These are phyloP conservation scores for Epistrophe grossulariae DNA, from an alignment of 2,888 invertebrate species.

Conservation along the genomic window DNA sequence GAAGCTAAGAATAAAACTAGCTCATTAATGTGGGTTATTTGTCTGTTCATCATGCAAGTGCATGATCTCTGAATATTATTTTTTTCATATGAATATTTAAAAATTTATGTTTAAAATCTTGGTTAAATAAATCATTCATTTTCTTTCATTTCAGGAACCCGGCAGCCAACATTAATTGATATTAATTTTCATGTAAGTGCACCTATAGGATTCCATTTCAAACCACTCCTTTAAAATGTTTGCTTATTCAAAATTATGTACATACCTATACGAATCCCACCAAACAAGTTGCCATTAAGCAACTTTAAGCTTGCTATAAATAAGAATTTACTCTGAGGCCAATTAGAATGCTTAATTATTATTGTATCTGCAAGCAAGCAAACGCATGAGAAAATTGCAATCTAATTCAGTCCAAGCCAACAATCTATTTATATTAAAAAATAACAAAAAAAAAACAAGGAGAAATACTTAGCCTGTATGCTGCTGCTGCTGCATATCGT, in stretches of 20 bases:
- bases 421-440: conserved; percentile 4
- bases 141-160: conserved; percentile 25
- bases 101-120: conserved; percentile 1
- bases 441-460: background rate
- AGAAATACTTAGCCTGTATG: conserved; percentile 18
- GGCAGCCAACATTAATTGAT: conserved; percentile 28
- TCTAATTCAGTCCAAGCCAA: conserved; percentile 50
- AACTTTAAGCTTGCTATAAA: conserved; percentile 21
- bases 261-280: conserved; percentile 26
- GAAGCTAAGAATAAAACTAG: background rate
- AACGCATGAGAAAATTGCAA: conserved; percentile 67
- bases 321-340: conserved; percentile 42
- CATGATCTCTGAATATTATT: background rate
- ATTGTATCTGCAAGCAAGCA: conserved; percentile 24
- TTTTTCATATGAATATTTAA: background rate
- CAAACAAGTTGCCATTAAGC: conserved; percentile 38
- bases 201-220: background rate
- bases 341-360: conserved; percentile 64
- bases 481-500: background rate
- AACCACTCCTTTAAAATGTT: conserved; percentile 51
- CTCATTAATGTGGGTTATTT: no score
- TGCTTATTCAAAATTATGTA: conserved; percentile 19
- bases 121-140: conserved; percentile 20
- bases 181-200: conserved; percentile 66
- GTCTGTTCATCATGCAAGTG: background rate